Conservation (phyloP, 2,797 vertebrate genomes). For the Peromyscus nudipes region DNA sequence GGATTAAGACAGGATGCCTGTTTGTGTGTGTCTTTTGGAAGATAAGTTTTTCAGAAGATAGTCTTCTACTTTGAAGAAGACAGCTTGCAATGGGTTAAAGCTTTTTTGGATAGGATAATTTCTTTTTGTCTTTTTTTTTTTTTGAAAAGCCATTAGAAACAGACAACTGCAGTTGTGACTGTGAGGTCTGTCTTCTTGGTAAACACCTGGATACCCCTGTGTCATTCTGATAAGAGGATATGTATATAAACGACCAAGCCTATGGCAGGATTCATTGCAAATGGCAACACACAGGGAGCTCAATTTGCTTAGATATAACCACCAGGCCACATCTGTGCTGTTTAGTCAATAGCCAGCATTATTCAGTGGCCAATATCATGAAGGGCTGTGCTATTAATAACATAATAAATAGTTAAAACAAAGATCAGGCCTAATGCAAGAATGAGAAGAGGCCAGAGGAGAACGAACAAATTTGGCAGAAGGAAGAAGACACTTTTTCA, state of each 20-base stretch:
- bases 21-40: neutral
- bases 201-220: neutral
- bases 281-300: slow-evolving; percentile 6
- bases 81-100: neutral
- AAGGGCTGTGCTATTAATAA: neutral
- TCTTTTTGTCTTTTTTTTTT: neutral
- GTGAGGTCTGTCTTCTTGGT: neutral
- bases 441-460: slow-evolving; percentile 18
- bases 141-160: neutral
- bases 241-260: neutral
- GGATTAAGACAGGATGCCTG: neutral
- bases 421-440: neutral
- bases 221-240: neutral
- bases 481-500: slow-evolving; percentile 40
- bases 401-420: neutral
- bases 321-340: neutral
- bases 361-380: neutral
- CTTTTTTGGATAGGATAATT: neutral
- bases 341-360: neutral
- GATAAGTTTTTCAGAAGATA: slow-evolving; percentile 30
- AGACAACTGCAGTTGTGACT: neutral
- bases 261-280: slow-evolving; percentile 15
- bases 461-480: slow-evolving; percentile 45
- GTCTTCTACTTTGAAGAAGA: slow-evolving; percentile 37
- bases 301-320: neutral